Evolutionary conservation across 1,140 invertebrate genomes (phyloP).

Genomic region (Chironomus striatipennis): DNA sequence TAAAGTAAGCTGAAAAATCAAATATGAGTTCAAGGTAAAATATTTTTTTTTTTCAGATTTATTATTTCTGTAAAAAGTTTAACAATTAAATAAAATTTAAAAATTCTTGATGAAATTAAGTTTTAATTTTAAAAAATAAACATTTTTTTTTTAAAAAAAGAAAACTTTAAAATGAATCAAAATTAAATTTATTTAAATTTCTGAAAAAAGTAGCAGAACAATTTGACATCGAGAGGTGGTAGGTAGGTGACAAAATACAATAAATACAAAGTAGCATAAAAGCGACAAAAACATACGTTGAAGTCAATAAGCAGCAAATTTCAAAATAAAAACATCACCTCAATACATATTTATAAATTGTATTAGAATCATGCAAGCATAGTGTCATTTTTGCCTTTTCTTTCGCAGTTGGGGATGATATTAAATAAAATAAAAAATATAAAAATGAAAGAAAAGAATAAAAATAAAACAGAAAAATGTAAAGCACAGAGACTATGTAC

Average conservation of each 20-base stretch:
- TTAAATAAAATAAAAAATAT: not conserved
- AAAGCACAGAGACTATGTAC: not conserved
- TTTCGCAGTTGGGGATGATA: conserved; percentile 1
- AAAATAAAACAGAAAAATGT: not conserved
- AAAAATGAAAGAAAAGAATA: not conserved
- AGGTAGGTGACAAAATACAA: not conserved
- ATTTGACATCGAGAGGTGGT: not conserved
- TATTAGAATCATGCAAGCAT: conserved; percentile 5
- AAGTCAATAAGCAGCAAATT: not conserved
- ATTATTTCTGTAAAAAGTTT: too few species aligned
- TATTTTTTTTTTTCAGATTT: too few species aligned
- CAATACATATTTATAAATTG: conserved; percentile 4
- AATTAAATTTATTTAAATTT: too few species aligned
- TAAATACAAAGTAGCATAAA: not conserved
- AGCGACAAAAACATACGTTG: not conserved
- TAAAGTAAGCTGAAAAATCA: too few species aligned
- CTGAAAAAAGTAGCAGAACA: not conserved
- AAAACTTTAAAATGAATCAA: too few species aligned
- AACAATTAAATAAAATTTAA: too few species aligned
- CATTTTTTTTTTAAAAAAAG: too few species aligned
- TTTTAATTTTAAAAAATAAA: too few species aligned
- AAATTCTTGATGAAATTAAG: too few species aligned
- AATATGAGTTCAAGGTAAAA: too few species aligned
- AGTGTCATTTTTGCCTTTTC: not conserved
- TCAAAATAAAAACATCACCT: not conserved